Percentiles rank a stretch among this genome's conserved stretches.
Conservation (phyloP, 37 sponge, comb jelly and placozoan genomes). For the Cliona cf. orientalis region DNA sequence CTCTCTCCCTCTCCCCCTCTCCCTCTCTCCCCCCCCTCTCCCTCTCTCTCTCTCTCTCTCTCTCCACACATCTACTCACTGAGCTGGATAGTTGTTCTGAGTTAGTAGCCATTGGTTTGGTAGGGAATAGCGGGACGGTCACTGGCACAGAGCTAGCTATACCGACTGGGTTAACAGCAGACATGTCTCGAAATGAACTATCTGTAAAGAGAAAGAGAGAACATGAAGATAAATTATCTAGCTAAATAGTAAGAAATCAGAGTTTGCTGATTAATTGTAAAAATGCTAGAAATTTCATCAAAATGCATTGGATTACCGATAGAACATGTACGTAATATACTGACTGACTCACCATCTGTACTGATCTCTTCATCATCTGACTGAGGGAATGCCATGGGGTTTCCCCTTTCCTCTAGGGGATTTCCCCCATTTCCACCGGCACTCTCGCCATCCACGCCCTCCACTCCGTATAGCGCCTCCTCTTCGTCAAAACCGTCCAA, state of each 20-base stretch:
- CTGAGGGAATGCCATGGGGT: constrained; percentile 41
- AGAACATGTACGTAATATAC: too few relatives aligned
- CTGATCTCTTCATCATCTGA: constrained; percentile 70
- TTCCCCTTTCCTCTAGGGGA: background rate
- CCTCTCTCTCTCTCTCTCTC: too few relatives aligned
- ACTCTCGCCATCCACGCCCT: background rate
- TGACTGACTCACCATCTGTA: constrained; percentile 52
- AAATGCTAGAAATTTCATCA: too few relatives aligned
- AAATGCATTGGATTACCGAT: background rate
- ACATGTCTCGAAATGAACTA: constrained; percentile 51
- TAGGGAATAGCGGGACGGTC: constrained; percentile 40
- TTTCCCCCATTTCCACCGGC: background rate
- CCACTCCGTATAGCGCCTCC: background rate
- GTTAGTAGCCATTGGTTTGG: background rate
- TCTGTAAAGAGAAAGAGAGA: constrained; percentile 29
- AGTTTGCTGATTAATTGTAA: too few relatives aligned
- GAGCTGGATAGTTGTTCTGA: background rate
- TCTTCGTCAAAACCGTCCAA: constrained; percentile 49
- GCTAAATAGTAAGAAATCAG: too few relatives aligned
- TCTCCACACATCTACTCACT: too few relatives aligned
- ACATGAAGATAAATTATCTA: too few relatives aligned
- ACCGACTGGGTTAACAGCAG: background rate
- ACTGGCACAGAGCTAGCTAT: constrained; percentile 65
- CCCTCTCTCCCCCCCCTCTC: too few relatives aligned
- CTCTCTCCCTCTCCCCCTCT: too few relatives aligned